phyloP scores from a whole-genome alignment of 2,888 invertebrate species.

The Agrenia bidenticulata region DNA sequence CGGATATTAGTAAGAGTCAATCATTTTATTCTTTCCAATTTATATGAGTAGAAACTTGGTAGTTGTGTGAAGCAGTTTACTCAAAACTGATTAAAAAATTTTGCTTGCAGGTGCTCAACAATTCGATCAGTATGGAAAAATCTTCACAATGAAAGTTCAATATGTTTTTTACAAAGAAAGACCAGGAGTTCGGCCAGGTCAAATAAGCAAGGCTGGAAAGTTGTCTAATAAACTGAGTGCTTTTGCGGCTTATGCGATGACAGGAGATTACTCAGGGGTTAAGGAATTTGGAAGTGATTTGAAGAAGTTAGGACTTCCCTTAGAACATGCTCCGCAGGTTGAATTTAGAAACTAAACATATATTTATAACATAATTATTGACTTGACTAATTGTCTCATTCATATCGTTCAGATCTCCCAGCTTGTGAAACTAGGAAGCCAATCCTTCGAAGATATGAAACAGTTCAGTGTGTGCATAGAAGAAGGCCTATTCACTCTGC shows the following conservation, averaged over 20 bases:
- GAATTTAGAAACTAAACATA: no score
- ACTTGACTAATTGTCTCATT: no score
- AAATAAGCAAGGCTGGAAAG: constrained; percentile 88
- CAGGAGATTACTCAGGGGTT: constrained; percentile 88
- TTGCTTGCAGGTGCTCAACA: constrained; percentile 82
- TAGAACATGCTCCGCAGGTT: constrained; percentile 96
- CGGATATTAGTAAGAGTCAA: constrained; percentile 73
- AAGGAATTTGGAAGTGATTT: constrained; percentile 91
- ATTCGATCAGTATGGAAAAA: constrained; percentile 98
- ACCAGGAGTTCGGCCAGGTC: constrained; percentile 92
- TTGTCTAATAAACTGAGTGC: constrained; percentile 87
- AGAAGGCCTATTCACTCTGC: constrained; percentile 83
- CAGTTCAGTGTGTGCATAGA: constrained; percentile 89
- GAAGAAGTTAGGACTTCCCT: constrained; percentile 88
- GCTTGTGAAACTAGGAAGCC: constrained; percentile 90
- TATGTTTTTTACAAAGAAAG: constrained; percentile 98
- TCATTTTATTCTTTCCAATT: no score
- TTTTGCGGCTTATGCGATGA: constrained; percentile 90
- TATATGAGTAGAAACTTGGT: no score
- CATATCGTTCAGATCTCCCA: constrained; percentile 83
- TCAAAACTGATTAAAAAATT: background rate
- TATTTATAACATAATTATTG: background rate
- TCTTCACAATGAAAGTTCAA: constrained; percentile 95
- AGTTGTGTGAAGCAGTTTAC: background rate
- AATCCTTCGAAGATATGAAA: constrained; percentile 84